phyloP scores from a whole-genome alignment of 2,797 vertebrate species.

The Morelia viridis region DNA sequence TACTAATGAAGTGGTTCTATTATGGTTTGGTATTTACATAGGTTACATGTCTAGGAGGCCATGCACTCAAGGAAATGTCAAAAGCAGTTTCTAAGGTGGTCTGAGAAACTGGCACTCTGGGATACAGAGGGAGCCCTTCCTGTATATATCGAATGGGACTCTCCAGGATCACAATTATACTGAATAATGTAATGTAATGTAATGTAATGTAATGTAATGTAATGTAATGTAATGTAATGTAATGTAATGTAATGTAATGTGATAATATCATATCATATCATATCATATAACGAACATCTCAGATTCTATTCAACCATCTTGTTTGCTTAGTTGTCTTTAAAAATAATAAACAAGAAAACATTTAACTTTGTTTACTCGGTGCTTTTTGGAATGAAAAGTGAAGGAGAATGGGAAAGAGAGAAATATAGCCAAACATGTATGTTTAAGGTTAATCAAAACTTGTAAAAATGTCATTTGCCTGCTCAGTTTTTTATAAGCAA shows the following conservation, averaged over 20 bases:
- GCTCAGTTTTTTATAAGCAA: constrained; percentile 15
- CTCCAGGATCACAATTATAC: too few species aligned
- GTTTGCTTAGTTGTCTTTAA: background rate
- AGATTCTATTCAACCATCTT: background rate
- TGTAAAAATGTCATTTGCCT: background rate
- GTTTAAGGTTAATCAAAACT: background rate
- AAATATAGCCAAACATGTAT: background rate
- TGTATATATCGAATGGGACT: background rate
- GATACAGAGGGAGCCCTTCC: background rate
- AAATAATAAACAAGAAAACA: background rate
- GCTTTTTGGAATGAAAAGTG: background rate
- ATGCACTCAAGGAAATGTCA: background rate
- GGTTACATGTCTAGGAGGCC: too few species aligned
- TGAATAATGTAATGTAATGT: background rate
- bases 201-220: too few species aligned
- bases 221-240: too few species aligned
- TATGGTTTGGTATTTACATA: background rate
- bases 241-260: too few species aligned
- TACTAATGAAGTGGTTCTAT: background rate
- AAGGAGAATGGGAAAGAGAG: background rate
- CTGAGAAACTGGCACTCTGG: background rate
- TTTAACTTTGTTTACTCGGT: background rate
- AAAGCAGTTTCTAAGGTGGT: background rate
- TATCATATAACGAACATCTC: too few species aligned
- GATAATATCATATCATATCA: too few species aligned